These are phyloP conservation scores for Coleophora deauratella DNA, from an alignment of 2,888 invertebrate genomes.

Conservation along the genomic window DNA sequence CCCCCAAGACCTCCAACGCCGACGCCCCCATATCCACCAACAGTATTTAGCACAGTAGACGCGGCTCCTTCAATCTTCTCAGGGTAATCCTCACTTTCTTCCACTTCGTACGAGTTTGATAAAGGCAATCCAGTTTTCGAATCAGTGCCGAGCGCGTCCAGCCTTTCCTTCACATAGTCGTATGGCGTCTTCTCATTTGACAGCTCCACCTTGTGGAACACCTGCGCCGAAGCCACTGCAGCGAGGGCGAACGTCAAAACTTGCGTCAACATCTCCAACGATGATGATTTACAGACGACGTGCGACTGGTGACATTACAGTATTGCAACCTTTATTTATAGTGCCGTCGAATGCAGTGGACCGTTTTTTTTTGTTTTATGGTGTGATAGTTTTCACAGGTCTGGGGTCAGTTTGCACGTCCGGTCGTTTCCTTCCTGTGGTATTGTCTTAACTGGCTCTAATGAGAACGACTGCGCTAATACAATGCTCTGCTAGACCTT, in stretches of 20 bases:
- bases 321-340: slow-evolving; percentile 66
- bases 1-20: slow-evolving; percentile 28
- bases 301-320: slow-evolving; percentile 61
- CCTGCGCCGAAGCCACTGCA: slow-evolving; percentile 36
- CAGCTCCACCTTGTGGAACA: slow-evolving; percentile 42
- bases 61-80: slow-evolving; percentile 60
- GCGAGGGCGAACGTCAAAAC: slow-evolving; percentile 38
- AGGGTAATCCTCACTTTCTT: slow-evolving; percentile 75
- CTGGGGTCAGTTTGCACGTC: slow-evolving; percentile 37
- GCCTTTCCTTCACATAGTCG: slow-evolving; percentile 57
- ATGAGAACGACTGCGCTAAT: slow-evolving; percentile 61
- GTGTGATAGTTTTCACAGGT: slow-evolving; percentile 60
- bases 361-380: slow-evolving; percentile 47
- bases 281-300: slow-evolving; percentile 41
- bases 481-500: slow-evolving; percentile 68
- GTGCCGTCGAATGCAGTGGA: slow-evolving; percentile 60
- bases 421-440: slow-evolving; percentile 68
- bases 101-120: slow-evolving; percentile 72
- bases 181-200: slow-evolving; percentile 58
- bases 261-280: slow-evolving; percentile 46
- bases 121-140: slow-evolving; percentile 47
- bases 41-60: slow-evolving; percentile 51
- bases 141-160: slow-evolving; percentile 48
- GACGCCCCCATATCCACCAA: slow-evolving; percentile 38
- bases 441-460: slow-evolving; percentile 67